Evolutionary conservation across 2,797 vertebrate genomes (phyloP).

Genomic region (Siniperca obscura): DNA sequence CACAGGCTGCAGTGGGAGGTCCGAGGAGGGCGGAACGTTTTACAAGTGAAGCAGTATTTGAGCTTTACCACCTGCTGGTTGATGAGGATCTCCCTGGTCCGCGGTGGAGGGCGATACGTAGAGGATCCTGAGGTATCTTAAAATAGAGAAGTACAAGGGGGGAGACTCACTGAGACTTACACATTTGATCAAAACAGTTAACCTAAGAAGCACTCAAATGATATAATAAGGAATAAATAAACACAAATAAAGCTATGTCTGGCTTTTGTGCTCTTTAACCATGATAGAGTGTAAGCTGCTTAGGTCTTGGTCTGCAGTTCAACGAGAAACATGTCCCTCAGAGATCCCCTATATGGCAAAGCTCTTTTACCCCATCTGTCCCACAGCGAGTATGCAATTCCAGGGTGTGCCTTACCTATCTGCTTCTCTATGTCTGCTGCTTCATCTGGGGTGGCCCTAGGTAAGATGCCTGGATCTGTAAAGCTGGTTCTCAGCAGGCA

Average conservation of each 20-base stretch:
- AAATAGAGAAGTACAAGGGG: constrained; percentile 51
- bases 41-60: constrained; percentile 99
- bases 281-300: constrained; percentile 66
- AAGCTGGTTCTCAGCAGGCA: constrained; percentile 95
- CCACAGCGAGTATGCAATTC: neutral
- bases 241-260: neutral
- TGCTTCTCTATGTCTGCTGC: constrained; percentile 94
- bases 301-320: constrained; percentile 56
- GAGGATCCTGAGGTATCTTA: constrained; percentile 93
- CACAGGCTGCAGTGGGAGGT: constrained; percentile 98
- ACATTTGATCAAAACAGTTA: constrained; percentile 7
- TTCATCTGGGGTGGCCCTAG: constrained; percentile 93
- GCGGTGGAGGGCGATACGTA: constrained; percentile 92
- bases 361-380: constrained; percentile 75
- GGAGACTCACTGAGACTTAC: neutral
- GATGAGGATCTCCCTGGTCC: constrained; percentile 95
- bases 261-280: constrained; percentile 22
- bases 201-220: neutral
- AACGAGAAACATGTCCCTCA: constrained; percentile 28
- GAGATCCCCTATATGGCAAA: constrained; percentile 73
- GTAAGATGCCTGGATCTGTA: constrained; percentile 96
- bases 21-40: constrained; percentile 96
- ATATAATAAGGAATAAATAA: neutral
- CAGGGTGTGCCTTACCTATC: constrained; percentile 85
- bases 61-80: constrained; percentile 96